Evolutionary conservation across 2,888 invertebrate species (phyloP).

Genomic region (Margaritifera margaritifera): DNA sequence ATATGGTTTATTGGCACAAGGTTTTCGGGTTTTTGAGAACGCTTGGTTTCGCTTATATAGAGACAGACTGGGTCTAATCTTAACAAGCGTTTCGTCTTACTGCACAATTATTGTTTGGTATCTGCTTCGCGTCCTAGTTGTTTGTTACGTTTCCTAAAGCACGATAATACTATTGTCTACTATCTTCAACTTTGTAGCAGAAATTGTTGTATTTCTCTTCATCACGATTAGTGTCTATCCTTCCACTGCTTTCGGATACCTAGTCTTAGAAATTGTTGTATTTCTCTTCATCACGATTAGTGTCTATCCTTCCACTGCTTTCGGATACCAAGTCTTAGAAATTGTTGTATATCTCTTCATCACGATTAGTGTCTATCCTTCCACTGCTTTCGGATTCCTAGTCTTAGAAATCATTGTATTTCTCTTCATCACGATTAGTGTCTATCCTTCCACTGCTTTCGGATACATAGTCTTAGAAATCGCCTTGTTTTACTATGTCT

Average conservation of each 20-base stretch:
- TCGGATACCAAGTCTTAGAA: slow-evolving; percentile 26
- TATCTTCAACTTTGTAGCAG: slow-evolving; percentile 18
- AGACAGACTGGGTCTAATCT: too few relatives aligned
- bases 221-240: slow-evolving; percentile 24
- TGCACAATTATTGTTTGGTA: slow-evolving; percentile 2
- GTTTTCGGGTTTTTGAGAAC: neutral
- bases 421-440: slow-evolving; percentile 18
- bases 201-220: slow-evolving; percentile 18
- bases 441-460: slow-evolving; percentile 20
- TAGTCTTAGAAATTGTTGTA: slow-evolving; percentile 19
- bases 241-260: slow-evolving; percentile 19
- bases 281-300: slow-evolving; percentile 22
- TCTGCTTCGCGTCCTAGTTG: too few relatives aligned
- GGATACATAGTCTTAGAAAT: slow-evolving; percentile 25
- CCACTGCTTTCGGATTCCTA: slow-evolving; percentile 22
- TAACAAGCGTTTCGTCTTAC: too few relatives aligned
- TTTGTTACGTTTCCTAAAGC: neutral
- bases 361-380: slow-evolving; percentile 20
- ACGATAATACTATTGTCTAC: slow-evolving; percentile 2
- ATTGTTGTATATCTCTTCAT: slow-evolving; percentile 19
- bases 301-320: slow-evolving; percentile 18
- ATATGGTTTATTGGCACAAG: neutral
- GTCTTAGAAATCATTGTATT: slow-evolving; percentile 22
- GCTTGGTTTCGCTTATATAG: too few relatives aligned
- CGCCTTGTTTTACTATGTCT: slow-evolving; percentile 15